Evolutionary conservation across 2,797 vertebrate genomes (phyloP).

Genomic region (Oreortyx pictus): DNA sequence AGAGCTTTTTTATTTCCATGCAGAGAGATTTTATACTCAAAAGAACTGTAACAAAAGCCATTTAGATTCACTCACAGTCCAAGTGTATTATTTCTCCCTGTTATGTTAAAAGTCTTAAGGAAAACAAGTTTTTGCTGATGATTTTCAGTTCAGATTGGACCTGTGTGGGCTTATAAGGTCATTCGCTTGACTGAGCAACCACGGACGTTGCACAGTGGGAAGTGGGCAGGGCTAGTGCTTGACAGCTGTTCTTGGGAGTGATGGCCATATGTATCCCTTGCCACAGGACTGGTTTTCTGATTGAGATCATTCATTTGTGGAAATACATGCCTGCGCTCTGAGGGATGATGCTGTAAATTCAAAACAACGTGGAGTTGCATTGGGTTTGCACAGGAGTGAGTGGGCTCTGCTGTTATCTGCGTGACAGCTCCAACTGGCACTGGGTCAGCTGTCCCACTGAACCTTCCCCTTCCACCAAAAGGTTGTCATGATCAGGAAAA

Average conservation of each 20-base stretch:
- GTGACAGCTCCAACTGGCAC: slow-evolving; percentile 2
- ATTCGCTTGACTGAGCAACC: slow-evolving; percentile 66
- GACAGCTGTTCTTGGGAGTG: slow-evolving; percentile 69
- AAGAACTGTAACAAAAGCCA: slow-evolving; percentile 35
- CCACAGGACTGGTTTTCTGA: slow-evolving; percentile 66
- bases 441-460: background rate
- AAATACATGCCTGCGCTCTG: slow-evolving; percentile 39
- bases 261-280: slow-evolving; percentile 71
- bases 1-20: background rate
- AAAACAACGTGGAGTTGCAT: background rate
- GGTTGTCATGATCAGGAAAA: background rate
- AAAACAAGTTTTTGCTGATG: slow-evolving; percentile 38
- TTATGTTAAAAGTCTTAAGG: background rate
- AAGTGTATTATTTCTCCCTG: slow-evolving; percentile 22
- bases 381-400: background rate
- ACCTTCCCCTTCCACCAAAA: background rate
- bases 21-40: slow-evolving; percentile 35
- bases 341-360: slow-evolving; percentile 59
- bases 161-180: slow-evolving; percentile 56
- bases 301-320: slow-evolving; percentile 68
- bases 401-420: slow-evolving; percentile 25
- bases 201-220: slow-evolving; percentile 57
- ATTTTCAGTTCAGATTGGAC: slow-evolving; percentile 45
- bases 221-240: slow-evolving; percentile 65
- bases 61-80: background rate